Evolutionary conservation across 30 jellyfish, hydroid and myxozoan genomes (phyloP), one percentile per base, ranked within the genome.

Genomic region (Turritopsis rubra): DNA sequence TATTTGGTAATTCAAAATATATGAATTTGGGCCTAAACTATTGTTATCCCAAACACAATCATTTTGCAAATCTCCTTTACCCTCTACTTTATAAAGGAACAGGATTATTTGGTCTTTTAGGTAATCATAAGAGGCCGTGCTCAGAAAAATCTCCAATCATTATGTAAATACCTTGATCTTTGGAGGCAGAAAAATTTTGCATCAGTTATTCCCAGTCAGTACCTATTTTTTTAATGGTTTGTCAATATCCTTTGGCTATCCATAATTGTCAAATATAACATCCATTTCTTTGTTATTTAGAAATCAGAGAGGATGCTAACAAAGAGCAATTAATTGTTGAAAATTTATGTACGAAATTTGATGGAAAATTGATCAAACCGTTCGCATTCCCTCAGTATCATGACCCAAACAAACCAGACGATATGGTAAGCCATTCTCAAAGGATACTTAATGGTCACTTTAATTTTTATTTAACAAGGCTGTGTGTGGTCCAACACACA

Each of bases 161-260:
- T 88, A 16, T 79, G 65, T 20, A 28, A 53, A 16, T 81, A 83
- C 30, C 79, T 88, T 52, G 78, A 74, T 79, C 81, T 76, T 23
- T 88, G 96, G 96, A 83, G 92, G 30, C 82, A 66, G 24, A 91
- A 91, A 65, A 77, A 79, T 29, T 88, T 88, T 65, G 71, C 86
- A 7, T 81, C 84, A 22, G 96, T 72, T 4, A 88, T 77, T 41
- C 19, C 86, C 41, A 71, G 96, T 88, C 54, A 53, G 87, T 68
- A 68, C 28, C 31, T 23, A 23, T 0, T 7, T 7, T 68, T 0
- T 68, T 27, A 41, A 13, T 13, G 9, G 19, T 68, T 7, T 68
- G 28, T 21, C 73, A 60, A 23, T 1, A 27, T 68, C 21, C 31
- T 7, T 68, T 68, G 16, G 0, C 21, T n/a, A 23, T 27, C 23